phyloP scores from a whole-genome alignment of 1,140 invertebrate species.

The Drosophila mauritiana region DNA sequence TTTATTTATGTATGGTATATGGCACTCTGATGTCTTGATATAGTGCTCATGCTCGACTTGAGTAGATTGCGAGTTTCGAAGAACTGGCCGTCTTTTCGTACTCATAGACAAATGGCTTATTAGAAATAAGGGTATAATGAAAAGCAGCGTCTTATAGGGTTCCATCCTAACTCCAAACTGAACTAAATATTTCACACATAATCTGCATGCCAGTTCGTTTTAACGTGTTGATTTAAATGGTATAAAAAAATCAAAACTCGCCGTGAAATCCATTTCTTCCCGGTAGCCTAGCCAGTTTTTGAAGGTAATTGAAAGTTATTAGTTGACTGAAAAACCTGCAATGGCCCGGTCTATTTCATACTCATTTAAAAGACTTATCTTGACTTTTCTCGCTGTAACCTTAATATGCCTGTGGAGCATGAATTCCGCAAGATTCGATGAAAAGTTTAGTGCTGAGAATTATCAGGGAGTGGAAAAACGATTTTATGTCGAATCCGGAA shows the following conservation, averaged over 20 bases:
- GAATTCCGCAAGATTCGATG: not conserved
- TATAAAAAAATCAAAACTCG: not conserved
- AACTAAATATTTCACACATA: too few species aligned
- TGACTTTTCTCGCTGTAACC: not conserved
- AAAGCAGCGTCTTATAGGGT: not conserved
- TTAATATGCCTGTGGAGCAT: not conserved
- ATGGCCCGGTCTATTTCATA: conserved; percentile 7
- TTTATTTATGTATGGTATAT: not conserved
- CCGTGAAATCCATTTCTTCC: conserved; percentile 9
- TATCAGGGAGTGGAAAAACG: not conserved
- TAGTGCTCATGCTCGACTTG: not conserved
- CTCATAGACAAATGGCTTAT: not conserved
- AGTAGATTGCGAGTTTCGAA: not conserved
- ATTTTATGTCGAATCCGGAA: conserved; percentile 40
- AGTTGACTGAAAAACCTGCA: not conserved
- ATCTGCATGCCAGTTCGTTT: too few species aligned
- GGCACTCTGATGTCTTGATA: conserved; percentile 15
- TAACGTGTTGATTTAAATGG: not conserved
- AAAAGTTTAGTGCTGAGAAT: not conserved
- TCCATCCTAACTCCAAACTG: not conserved
- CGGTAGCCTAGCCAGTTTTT: not conserved
- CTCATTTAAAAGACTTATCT: not conserved
- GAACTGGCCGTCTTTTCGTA: not conserved
- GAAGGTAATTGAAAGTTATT: not conserved
- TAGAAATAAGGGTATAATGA: not conserved